Base-by-base conservation (phyloP, 2,888 invertebrate species). In the Pharmacophagus antenor region DNA sequence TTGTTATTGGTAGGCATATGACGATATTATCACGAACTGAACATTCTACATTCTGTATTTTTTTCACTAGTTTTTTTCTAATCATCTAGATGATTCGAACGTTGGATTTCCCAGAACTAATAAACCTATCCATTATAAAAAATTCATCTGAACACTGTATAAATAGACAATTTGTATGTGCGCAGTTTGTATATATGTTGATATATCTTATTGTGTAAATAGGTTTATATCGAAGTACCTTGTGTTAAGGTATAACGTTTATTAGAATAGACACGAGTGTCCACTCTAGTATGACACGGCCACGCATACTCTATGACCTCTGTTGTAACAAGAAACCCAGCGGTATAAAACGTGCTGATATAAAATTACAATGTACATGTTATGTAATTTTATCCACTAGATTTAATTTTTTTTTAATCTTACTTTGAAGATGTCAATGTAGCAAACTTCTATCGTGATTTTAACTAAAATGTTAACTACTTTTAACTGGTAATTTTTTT, bases 311-410 rank as follows among this genome's bases (percentile, higher is more conserved):
- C 56, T 56, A 51, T 61, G 56, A 56, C 56, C 61, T 52, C 53
- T 37, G 46, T 20, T 61, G 61, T 56, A 61, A 61, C 52, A n/a
- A 48, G 51, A 61, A 21, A 61, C 61, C 56, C 41, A 56, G 56
- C 56, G 48, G 25, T 56, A 61, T 56, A 56, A 56, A 56, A 61
- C 41, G 46, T 51, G 61, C 21, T 52, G 41, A 61, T 56, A 61
- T 61, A 61, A 56, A 56, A 56, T 61, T 61, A 56, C 61, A 61
- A 56, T 52, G 56, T 61, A 56, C 61, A 21, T 52, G 61, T 56
- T 56, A 52, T 61, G 56, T 51, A 61, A 61, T 56, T 52, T 61
- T 61, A 61, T 56, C 41, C 37, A 37, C 41, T 48, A 41, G 18
- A 53, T 53, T 47, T 51, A 53, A 53, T 52, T 41, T 51, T 15